These are phyloP conservation scores for Coecobrya sp. DNA, from an alignment of 2,888 invertebrate species.

Conservation along the genomic window DNA sequence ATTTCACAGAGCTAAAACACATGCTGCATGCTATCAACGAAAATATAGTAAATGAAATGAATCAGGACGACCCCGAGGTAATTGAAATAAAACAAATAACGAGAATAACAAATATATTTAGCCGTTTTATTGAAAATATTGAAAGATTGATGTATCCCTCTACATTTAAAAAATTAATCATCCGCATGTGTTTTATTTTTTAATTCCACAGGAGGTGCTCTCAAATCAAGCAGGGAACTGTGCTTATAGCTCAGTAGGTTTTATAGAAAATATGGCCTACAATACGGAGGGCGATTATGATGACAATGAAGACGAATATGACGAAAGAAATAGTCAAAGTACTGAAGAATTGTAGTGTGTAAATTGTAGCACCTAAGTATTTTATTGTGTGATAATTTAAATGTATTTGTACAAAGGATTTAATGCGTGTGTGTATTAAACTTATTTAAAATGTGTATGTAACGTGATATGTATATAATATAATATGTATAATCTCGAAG, in stretches of 20 bases:
- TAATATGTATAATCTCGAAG: too few species aligned
- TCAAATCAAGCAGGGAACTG: background rate
- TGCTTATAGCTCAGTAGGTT: background rate
- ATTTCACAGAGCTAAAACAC: conserved; percentile 54
- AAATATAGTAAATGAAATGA: background rate
- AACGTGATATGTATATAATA: too few species aligned
- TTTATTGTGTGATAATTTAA: background rate
- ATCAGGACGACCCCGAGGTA: background rate
- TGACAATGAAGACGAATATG: background rate
- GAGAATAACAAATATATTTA: too few species aligned
- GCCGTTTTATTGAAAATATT: too few species aligned
- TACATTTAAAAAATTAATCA: too few species aligned
- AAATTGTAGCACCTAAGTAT: background rate
- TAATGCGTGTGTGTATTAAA: too few species aligned
- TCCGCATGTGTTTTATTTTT: background rate
- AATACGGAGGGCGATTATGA: background rate
- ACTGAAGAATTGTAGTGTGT: background rate
- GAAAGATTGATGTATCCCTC: too few species aligned
- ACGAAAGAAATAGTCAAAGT: background rate
- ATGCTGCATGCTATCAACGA: conserved; percentile 49
- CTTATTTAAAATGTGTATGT: too few species aligned
- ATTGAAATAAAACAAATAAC: background rate
- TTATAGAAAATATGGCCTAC: background rate
- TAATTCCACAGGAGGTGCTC: background rate
- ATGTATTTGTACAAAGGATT: too few species aligned